Base-by-base conservation (phyloP, 2,113 vertebrate genomes). In the Alectura lathami region DNA sequence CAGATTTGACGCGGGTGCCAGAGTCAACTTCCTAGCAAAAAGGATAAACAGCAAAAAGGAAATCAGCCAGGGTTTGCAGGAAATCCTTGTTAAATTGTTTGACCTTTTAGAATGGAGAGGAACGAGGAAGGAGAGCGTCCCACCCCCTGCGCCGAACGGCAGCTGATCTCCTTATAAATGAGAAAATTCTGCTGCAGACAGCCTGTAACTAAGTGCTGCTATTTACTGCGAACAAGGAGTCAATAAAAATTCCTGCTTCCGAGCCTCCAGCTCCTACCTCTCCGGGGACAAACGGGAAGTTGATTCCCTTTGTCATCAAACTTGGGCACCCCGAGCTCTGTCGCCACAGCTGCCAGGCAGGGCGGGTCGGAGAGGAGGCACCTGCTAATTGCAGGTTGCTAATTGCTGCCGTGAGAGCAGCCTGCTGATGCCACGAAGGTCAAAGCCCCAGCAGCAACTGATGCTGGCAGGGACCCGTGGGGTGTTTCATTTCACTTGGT, bases 21-120 rank as follows among this genome's bases (percentile, higher is more conserved):
- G 77, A 76, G 63, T 42, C 80, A 81, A 15, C 51, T 86, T 32
- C 56, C 34, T 3, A 14, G 27, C 7, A 47, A 83, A 54, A 69
- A 54, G 59, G 89, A 89, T 70, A 76, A 95, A 82, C 40, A 74
- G 70, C 45, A 36, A 50, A 66, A 56, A 32, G 54, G 84, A 67
- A 79, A 54, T 16, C 11, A 69, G 63, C 45, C 24, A 54, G 56
- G 27, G 9, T 13, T n/a, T 88, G 62, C 45, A 83, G 48, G 63
- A 62, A 53, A 79, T 13, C 54, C 53, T 54, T 16, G 42, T 21
- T 40, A 42, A 62, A 64, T 67, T 57, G 69, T 77, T n/a, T 62
- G 38, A 75, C 50, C 54, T 74, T 75, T 45, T 26, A n/a, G 69
- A 64, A 88, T 40, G 9, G 34, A 75, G 57, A 67, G 27, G 42